Evolutionary conservation across 2,797 vertebrate genomes (phyloP).

Genomic region (Cyclopterus lumpus): DNA sequence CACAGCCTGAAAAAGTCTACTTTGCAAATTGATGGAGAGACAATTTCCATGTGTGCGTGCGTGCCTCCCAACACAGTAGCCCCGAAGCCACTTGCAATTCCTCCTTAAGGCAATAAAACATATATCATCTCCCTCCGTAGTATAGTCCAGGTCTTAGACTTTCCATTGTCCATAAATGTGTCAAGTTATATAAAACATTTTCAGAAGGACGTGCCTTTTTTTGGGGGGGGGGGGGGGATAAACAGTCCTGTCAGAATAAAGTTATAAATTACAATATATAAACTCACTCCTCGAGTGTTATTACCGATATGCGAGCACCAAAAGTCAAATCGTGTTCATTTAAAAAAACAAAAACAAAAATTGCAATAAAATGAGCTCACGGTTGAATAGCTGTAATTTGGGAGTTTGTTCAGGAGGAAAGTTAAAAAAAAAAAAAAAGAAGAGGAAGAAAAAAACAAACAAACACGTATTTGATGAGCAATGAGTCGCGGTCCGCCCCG

Average conservation of each 20-base stretch:
- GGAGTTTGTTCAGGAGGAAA: background rate
- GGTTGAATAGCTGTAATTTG: background rate
- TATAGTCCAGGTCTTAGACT: slow-evolving; percentile 21
- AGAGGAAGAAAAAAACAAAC: background rate
- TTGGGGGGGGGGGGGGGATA: no score
- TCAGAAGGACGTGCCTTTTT: background rate
- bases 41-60: slow-evolving; percentile 67
- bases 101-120: slow-evolving; percentile 13
- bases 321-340: no score
- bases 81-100: slow-evolving; percentile 39
- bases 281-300: background rate
- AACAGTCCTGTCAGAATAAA: background rate
- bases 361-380: background rate
- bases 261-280: background rate
- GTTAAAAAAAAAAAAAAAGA: background rate
- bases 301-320: background rate
- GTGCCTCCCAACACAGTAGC: slow-evolving; percentile 57
- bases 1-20: slow-evolving; percentile 53
- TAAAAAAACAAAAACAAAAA: no score
- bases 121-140: slow-evolving; percentile 10
- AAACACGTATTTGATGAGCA: slow-evolving; percentile 24
- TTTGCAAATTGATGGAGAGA: slow-evolving; percentile 56
- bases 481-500: slow-evolving; percentile 62
- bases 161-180: slow-evolving; percentile 19
- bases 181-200: slow-evolving; percentile 18